A percentile compares a stretch with the other conserved stretches of the same genome.
Evolutionary conservation across 2,797 vertebrate genomes (phyloP).

Genomic region (Scolopax bukidnonensis): DNA sequence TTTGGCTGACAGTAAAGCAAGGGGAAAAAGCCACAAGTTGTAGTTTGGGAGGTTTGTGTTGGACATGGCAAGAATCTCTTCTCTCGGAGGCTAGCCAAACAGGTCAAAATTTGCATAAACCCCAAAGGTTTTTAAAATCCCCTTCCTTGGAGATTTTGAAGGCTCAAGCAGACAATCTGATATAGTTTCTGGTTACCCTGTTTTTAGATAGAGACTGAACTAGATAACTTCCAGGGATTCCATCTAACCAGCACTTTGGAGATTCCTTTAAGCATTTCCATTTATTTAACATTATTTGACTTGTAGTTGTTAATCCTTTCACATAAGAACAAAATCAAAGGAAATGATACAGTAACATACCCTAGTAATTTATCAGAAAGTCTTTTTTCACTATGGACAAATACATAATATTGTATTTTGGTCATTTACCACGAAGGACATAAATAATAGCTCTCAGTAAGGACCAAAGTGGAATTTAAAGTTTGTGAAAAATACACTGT

Average conservation of each 20-base stretch:
- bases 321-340: background rate
- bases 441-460: background rate
- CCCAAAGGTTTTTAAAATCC: background rate
- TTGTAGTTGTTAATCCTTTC: background rate
- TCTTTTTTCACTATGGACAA: background rate
- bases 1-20: background rate
- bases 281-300: background rate
- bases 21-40: background rate
- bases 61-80: background rate
- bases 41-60: background rate
- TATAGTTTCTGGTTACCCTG: background rate
- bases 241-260: background rate
- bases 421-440: background rate
- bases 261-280: background rate
- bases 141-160: background rate
- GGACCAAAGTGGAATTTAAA: background rate
- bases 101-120: background rate
- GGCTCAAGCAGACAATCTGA: background rate
- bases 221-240: background rate
- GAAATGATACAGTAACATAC: background rate
- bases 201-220: background rate
- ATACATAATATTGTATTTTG: background rate
- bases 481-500: background rate
- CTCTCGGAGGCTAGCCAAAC: background rate
- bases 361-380: background rate